Conservation (phyloP, 2,888 invertebrate species). For the Clanis bilineata region DNA sequence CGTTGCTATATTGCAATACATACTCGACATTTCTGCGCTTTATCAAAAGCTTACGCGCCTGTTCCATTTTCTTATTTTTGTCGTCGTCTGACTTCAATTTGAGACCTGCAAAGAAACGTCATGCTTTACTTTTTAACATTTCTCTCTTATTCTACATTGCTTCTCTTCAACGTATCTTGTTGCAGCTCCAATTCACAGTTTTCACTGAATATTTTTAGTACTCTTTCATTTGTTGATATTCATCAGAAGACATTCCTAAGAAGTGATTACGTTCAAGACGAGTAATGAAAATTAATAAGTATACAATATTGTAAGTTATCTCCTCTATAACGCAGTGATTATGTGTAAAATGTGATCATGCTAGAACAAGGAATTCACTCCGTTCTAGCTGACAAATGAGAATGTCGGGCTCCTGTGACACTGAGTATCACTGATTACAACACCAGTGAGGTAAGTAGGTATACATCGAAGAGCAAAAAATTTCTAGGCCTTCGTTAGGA, state of each 20-base stretch:
- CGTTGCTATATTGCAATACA: conserved; percentile 69
- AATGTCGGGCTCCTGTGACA: no score
- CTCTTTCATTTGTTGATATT: neutral
- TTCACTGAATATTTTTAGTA: neutral
- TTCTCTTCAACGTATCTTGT: conserved; percentile 8
- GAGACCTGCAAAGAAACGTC: conserved; percentile 69
- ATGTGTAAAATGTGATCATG: no score
- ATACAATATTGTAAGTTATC: no score
- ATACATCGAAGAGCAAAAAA: no score
- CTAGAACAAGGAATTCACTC: no score
- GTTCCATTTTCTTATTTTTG: conserved; percentile 69
- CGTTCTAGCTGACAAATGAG: no score
- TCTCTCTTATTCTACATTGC: conserved; percentile 19
- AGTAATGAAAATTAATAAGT: no score
- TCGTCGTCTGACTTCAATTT: conserved; percentile 65
- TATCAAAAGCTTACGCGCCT: conserved; percentile 59
- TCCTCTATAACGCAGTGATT: no score
- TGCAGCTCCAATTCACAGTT: conserved; percentile 8
- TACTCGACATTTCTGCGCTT: conserved; percentile 72
- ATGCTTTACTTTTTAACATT: conserved; percentile 40
- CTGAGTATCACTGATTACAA: no score
- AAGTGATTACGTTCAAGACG: no score
- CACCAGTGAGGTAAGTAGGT: no score
- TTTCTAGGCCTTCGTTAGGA: no score
- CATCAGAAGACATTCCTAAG: neutral